Percentiles rank a stretch among this genome's conserved stretches.
Evolutionary conservation across 2,797 vertebrate species (phyloP).

Genomic region (Distichodus sexfasciatus): DNA sequence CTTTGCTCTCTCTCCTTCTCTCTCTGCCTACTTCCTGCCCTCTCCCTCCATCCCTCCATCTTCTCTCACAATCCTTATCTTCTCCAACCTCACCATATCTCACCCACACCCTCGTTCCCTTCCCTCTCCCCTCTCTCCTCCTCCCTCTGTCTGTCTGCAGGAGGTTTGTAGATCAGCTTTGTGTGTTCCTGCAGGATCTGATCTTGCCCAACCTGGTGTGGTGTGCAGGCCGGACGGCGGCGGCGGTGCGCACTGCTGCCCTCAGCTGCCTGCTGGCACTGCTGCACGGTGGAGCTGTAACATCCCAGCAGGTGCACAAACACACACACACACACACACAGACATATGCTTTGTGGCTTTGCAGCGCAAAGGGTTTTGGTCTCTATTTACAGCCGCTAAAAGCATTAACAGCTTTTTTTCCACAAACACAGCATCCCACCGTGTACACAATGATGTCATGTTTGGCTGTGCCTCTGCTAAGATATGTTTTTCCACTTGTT

Average conservation of each 20-base stretch:
- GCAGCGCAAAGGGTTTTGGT: background rate
- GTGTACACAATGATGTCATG: constrained; percentile 62
- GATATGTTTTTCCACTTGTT: constrained; percentile 33
- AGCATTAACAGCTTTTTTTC: constrained; percentile 66
- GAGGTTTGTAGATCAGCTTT: constrained; percentile 75
- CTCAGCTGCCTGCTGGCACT: constrained; percentile 90
- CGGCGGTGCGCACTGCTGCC: constrained; percentile 84
- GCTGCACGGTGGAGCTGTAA: constrained; percentile 75
- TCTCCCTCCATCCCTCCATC: no score
- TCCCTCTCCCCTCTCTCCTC: background rate
- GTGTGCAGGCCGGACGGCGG: constrained; percentile 84
- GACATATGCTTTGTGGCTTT: background rate
- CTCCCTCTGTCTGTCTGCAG: constrained; percentile 68
- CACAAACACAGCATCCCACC: constrained; percentile 52
- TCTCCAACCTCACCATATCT: no score
- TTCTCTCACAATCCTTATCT: no score
- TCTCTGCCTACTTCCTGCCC: no score
- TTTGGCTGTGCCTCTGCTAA: constrained; percentile 54
- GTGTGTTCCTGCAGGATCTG: constrained; percentile 79
- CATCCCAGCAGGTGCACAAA: constrained; percentile 79
- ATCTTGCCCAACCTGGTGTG: constrained; percentile 91
- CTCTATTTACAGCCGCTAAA: constrained; percentile 62
- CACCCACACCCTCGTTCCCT: background rate
- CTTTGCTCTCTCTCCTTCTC: no score
- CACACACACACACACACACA: background rate